Evolutionary conservation across 2,113 vertebrate species (phyloP), one percentile per base, ranked within the genome.

Genomic region (Atherinomorus stipes): DNA sequence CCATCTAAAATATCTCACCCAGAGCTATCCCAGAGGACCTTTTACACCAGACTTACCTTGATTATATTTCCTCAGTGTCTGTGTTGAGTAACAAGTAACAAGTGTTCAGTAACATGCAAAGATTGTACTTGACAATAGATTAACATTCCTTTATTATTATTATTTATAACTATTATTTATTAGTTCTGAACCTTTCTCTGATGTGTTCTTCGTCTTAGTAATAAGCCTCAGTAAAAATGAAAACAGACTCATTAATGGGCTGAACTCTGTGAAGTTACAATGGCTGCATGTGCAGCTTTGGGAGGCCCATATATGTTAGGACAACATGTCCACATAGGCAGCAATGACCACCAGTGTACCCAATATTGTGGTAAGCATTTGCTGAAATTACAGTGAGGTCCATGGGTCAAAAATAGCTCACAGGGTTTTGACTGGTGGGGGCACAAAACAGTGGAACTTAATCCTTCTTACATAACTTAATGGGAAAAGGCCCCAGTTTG

Each of bases 381-480:
- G 84, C 87, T 89, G 86, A 80, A 79, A 81, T 88, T 85, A 81
- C 87, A 74, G 60, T 69, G 78, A 63, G 89, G 82, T 80, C 63
- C 63, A 22, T 64, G 15, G 68, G 83, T 81, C 90, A 88, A 91
- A 91, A 87, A 91, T 91, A 90, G 86, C 73, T 50, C n/a, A 9
- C 28, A 26, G 47, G 80, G 89, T 89, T 92, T 89, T 79, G 53
- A 90, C 69, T 81, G 78, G 76, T 56, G 71, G 78, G 78, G 78
- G 83, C 88, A 68, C n/a, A 23, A 74, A 84, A 85, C 44, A 81
- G 72, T 72, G 67, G 59, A 63, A 59, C 75, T 19, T 91, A 89
- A 92, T 90, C 91, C 86, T 13, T 70, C 78, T 92, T 93, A 87
- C 67, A 85, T 90, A 90, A 91, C 82, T 65, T 56, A 69, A 37